Percentiles rank a stretch among this genome's conserved stretches.
Conservation (phyloP, 2,888 invertebrate species). For the Drosophila pseudotalamancana region DNA sequence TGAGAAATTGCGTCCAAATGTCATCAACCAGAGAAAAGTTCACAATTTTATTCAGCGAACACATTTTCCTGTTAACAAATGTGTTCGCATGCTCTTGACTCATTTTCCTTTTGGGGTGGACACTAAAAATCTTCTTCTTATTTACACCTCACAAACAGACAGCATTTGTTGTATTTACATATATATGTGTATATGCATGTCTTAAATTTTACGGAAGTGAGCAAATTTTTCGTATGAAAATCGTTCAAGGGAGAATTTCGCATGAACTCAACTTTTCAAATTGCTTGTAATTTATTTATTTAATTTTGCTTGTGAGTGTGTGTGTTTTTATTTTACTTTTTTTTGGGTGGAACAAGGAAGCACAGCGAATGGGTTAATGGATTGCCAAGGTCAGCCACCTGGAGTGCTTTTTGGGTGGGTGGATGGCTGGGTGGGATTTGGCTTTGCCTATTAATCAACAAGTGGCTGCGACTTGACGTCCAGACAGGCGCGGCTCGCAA, state of each 20-base stretch:
- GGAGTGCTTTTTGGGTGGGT: constrained; percentile 25
- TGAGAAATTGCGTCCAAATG: not conserved
- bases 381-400: constrained; percentile 59
- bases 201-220: constrained; percentile 51
- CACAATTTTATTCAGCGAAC: constrained; percentile 29
- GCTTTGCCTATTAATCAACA: constrained; percentile 69
- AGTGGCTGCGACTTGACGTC: constrained; percentile 48
- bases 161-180: constrained; percentile 14
- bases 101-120: constrained; percentile 20
- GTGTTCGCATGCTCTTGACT: constrained; percentile 24
- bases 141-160: constrained; percentile 50
- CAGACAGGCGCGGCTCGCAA: constrained; percentile 56
- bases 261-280: constrained; percentile 21
- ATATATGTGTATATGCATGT: constrained; percentile 13
- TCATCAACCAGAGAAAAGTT: constrained; percentile 1
- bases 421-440: constrained; percentile 4
- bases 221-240: constrained; percentile 49
- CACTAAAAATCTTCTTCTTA: constrained; percentile 6
- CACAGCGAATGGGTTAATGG: constrained; percentile 33
- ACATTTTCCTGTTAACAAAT: constrained; percentile 22
- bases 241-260: constrained; percentile 10
- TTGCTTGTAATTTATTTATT: constrained; percentile 24
- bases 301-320: too few species aligned
- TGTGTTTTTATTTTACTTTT: too few species aligned
- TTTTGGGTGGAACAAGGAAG: constrained; percentile 56